These are phyloP conservation scores for Camponotus pennsylvanicus DNA, from an alignment of 1,140 invertebrate genomes.

Conservation along the genomic window DNA sequence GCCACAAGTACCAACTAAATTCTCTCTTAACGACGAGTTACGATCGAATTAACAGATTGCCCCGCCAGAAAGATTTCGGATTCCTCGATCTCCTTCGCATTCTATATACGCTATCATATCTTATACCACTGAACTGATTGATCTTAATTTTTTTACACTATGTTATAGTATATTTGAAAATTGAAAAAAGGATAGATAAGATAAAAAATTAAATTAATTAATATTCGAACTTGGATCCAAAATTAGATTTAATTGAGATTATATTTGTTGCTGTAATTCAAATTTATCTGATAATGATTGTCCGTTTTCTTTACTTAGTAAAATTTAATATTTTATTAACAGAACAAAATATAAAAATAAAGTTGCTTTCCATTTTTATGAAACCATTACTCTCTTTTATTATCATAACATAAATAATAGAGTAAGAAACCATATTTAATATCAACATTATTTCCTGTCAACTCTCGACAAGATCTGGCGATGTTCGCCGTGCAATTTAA, in stretches of 20 bases:
- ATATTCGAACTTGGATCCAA: not conserved
- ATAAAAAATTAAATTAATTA: not conserved
- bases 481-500: not conserved
- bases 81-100: conserved; percentile 25
- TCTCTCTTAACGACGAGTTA: conserved; percentile 82
- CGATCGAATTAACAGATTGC: conserved; percentile 83
- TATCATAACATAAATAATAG: not conserved
- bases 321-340: not conserved
- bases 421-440: not conserved
- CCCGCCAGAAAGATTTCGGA: conserved; percentile 46
- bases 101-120: not conserved
- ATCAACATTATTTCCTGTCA: not conserved
- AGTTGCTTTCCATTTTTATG: not conserved
- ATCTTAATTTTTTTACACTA: not conserved
- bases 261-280: not conserved
- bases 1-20: conserved; percentile 80
- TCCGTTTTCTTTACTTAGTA: not conserved
- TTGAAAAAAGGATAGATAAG: not conserved
- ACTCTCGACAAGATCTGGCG: not conserved
- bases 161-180: not conserved
- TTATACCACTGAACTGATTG: not conserved
- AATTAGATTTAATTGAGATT: not conserved
- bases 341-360: not conserved
- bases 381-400: not conserved
- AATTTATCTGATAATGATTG: not conserved